Conservation (phyloP, 2,113 vertebrate species). For the Fregetta grallaria region DNA sequence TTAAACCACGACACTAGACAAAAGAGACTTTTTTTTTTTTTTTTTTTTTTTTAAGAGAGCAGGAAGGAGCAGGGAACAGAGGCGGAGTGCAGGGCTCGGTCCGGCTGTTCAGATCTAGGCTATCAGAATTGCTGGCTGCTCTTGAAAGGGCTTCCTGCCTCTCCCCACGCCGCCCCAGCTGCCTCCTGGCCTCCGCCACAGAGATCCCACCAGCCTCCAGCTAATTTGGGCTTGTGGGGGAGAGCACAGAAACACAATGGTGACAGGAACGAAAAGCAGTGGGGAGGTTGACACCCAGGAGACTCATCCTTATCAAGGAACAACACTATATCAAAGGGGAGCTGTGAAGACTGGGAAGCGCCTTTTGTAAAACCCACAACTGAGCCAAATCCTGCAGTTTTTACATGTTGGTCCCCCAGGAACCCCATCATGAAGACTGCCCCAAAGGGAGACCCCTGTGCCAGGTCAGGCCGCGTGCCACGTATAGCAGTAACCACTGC, state of each 20-base stretch:
- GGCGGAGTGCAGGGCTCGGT: background rate
- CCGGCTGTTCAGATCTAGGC: background rate
- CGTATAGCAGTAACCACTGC: background rate
- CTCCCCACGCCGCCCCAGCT: background rate
- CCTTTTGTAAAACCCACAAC: background rate
- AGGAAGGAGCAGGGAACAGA: constrained; percentile 12
- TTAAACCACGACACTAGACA: too few relatives aligned
- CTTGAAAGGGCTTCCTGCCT: constrained; percentile 54
- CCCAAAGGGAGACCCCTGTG: background rate
- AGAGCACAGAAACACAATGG: constrained; percentile 7
- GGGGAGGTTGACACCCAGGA: background rate
- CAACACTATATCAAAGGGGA: background rate
- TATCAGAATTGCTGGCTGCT: background rate
- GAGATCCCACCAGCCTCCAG: background rate
- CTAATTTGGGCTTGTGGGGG: background rate
- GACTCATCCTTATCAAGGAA: background rate
- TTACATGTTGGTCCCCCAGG: background rate
- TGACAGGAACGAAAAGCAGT: background rate
- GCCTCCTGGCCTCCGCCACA: background rate
- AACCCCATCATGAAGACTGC: background rate
- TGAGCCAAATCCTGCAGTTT: background rate
- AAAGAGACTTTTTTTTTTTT: background rate
- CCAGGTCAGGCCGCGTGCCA: background rate
- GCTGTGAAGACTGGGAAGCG: background rate
- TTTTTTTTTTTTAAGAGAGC: background rate